Evolutionary conservation across 2,113 vertebrate genomes (phyloP).

Genomic region (Okapia johnstoni): DNA sequence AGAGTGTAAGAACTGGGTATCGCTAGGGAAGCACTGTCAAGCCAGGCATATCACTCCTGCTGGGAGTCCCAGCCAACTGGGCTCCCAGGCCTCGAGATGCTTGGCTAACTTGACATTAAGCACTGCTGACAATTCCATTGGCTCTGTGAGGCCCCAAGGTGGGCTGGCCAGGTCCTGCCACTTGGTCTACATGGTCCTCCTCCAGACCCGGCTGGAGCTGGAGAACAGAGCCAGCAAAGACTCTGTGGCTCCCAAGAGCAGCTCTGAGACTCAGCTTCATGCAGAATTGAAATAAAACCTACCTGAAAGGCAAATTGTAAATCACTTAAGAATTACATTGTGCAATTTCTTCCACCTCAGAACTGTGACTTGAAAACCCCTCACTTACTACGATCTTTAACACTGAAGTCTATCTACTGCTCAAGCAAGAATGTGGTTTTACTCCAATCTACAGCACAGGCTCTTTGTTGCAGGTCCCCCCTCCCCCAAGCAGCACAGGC

Average conservation of each 20-base stretch:
- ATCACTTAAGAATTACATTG: neutral
- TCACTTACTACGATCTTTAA: neutral
- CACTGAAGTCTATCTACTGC: neutral
- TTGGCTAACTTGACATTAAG: neutral
- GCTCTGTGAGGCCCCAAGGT: neutral
- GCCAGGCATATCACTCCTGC: neutral
- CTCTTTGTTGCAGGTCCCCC: neutral
- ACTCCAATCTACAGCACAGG: neutral
- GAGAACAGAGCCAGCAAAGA: neutral
- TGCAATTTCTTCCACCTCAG: neutral
- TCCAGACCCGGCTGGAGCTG: neutral
- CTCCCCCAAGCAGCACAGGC: too few relatives aligned
- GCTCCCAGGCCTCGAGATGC: neutral
- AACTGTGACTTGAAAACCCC: neutral
- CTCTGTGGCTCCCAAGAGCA: neutral
- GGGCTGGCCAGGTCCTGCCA: neutral
- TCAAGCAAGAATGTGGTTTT: neutral
- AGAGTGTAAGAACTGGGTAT: neutral
- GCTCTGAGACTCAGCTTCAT: neutral
- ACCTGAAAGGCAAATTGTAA: neutral
- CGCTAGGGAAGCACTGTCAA: neutral
- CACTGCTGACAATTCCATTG: accelerated
- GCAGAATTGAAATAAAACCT: neutral
- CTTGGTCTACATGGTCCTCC: neutral
- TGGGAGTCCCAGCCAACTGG: neutral